A percentile compares a stretch with the other conserved stretches of the same genome.
Evolutionary conservation across 2,113 vertebrate species (phyloP).

Genomic region (Etheostoma spectabile): DNA sequence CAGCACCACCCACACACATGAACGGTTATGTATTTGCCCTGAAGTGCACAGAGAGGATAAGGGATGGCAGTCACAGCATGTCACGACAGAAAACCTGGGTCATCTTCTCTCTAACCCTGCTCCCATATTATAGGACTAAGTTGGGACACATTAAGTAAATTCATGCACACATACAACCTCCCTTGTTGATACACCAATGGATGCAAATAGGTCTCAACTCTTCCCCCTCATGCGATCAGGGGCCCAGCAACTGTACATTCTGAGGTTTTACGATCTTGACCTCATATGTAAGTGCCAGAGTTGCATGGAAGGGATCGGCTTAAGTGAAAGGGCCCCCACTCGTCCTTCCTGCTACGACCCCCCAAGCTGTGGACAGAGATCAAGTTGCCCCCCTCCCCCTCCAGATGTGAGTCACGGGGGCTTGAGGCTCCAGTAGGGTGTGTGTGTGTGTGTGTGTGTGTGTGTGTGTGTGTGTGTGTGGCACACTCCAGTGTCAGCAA

Average conservation of each 20-base stretch:
- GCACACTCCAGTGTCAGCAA: conserved; percentile 74
- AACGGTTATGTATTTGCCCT: conserved; percentile 41
- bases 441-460: conserved; percentile 56
- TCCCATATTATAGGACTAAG: conserved; percentile 14
- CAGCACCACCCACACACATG: conserved; percentile 49
- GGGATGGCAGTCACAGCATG: neutral
- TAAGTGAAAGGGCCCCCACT: conserved; percentile 76
- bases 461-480: conserved; percentile 56
- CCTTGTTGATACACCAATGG: conserved; percentile 49
- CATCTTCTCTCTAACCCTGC: neutral
- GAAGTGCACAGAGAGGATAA: neutral
- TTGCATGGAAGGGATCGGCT: conserved; percentile 68
- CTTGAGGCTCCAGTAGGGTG: conserved; percentile 46
- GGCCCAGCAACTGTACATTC: conserved; percentile 77
- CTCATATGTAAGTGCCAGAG: conserved; percentile 74
- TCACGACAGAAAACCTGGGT: conserved; percentile 11
- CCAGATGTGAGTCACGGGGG: conserved; percentile 81
- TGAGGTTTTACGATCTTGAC: conserved; percentile 80
- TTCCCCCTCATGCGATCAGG: conserved; percentile 25
- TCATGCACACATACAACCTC: conserved; percentile 57
- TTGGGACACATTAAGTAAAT: conserved; percentile 35
- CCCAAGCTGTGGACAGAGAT: conserved; percentile 72
- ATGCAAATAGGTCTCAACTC: conserved; percentile 65
- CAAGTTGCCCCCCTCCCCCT: conserved; percentile 66
- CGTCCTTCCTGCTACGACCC: conserved; percentile 62